Conservation (phyloP, 2,797 vertebrate species). For the Clarias pachynema region DNA sequence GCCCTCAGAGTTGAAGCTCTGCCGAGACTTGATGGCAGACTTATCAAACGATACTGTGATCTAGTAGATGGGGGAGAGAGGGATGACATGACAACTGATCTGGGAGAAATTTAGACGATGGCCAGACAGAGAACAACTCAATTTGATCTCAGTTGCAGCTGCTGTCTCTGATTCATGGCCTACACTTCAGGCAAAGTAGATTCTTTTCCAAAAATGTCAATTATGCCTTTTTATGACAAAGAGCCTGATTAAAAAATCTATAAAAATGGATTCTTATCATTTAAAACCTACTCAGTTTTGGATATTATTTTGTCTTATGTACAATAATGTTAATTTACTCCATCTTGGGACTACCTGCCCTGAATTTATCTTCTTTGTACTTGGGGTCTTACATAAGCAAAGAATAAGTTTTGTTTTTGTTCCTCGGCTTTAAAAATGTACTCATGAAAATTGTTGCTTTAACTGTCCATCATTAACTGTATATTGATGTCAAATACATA, state of each 20-base stretch:
- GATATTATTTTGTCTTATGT: not conserved
- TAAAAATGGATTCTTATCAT: not conserved
- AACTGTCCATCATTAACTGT: not conserved
- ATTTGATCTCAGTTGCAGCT: constrained; percentile 18
- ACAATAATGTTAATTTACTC: not conserved
- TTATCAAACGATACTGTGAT: constrained; percentile 42
- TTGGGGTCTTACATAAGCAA: not conserved
- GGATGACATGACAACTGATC: constrained; percentile 47
- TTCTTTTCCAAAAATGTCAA: not conserved
- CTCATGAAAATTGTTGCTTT: constrained; percentile 58
- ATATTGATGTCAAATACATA: not conserved
- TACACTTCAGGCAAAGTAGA: not conserved
- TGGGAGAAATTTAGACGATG: constrained; percentile 33
- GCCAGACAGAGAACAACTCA: constrained; percentile 34
- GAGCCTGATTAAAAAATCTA: not conserved
- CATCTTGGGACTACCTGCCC: not conserved
- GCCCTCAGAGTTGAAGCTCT: constrained; percentile 27
- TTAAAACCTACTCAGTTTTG: not conserved
- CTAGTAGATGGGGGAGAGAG: constrained; percentile 14
- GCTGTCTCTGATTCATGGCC: not conserved
- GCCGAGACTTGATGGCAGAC: constrained; percentile 30
- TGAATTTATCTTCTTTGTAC: not conserved
- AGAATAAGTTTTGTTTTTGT: constrained; percentile 16
- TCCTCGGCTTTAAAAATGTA: constrained; percentile 54
- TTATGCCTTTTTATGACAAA: not conserved